Evolutionary conservation across 2,113 vertebrate genomes (phyloP).

Genomic region (Phylloscopus whistleri): DNA sequence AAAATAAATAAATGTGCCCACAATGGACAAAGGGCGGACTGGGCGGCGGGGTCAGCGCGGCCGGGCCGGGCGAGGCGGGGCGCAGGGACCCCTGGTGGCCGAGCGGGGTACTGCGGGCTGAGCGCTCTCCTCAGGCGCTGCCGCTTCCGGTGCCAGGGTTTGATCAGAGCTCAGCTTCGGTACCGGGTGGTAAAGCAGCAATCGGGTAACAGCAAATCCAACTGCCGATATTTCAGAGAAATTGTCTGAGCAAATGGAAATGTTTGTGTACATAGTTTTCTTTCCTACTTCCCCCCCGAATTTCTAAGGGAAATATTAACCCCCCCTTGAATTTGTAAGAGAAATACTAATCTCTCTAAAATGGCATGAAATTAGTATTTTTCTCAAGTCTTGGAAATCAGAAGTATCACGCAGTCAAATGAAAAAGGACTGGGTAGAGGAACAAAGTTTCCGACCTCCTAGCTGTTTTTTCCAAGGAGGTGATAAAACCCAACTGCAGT

Average conservation of each 20-base stretch:
- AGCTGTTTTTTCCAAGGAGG: not conserved
- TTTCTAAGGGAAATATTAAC: not conserved
- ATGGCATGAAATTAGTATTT: not conserved
- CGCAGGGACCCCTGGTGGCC: not conserved
- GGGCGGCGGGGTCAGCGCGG: no score
- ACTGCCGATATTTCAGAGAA: not conserved
- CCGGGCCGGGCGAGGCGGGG: not conserved
- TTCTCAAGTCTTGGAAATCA: not conserved
- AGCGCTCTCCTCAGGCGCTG: fast-evolving
- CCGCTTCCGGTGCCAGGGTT: fast-evolving
- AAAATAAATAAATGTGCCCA: not conserved
- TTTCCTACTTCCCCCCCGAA: fast-evolving
- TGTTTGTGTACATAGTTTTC: not conserved
- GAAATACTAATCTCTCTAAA: not conserved
- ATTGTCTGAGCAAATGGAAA: not conserved
- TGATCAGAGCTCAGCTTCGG: fast-evolving
- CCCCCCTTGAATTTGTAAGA: not conserved
- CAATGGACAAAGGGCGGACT: not conserved
- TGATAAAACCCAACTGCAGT: not conserved
- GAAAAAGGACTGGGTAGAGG: not conserved
- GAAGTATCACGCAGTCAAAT: not conserved
- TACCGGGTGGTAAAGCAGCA: not conserved
- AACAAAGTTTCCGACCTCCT: not conserved
- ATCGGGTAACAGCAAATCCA: fast-evolving
- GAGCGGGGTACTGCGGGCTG: not conserved